A percentile compares a stretch with the other conserved stretches of the same genome.
Evolutionary conservation across 2,888 invertebrate genomes (phyloP).

Genomic region (Chrysodeixis includens): DNA sequence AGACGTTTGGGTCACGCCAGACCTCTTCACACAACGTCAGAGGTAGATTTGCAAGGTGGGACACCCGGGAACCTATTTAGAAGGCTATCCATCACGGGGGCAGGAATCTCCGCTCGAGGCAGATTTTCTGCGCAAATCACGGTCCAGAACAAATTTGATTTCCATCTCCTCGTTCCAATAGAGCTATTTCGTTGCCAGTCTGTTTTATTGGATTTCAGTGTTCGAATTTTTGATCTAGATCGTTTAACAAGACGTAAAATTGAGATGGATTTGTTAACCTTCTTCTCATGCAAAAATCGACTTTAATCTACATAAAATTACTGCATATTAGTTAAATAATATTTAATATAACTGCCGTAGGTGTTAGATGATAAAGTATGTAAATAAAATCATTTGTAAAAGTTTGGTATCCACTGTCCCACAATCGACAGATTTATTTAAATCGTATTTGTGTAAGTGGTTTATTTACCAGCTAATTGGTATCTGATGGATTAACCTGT

Average conservation of each 20-base stretch:
- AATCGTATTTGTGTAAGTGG: constrained; percentile 81
- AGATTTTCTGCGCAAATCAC: constrained; percentile 35
- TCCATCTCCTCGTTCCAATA: not conserved
- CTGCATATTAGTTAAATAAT: no score
- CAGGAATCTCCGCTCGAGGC: constrained; percentile 29
- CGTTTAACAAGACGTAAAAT: no score
- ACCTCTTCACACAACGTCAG: constrained; percentile 19
- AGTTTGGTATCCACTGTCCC: constrained; percentile 67
- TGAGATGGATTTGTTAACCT: no score
- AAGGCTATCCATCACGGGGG: constrained; percentile 40
- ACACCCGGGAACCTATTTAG: constrained; percentile 22
- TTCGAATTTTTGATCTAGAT: not conserved
- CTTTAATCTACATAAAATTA: no score
- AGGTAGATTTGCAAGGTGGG: constrained; percentile 31
- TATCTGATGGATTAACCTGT: constrained; percentile 78
- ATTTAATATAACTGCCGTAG: no score
- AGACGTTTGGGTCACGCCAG: constrained; percentile 19
- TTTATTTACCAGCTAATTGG: constrained; percentile 82
- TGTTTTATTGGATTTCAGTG: not conserved
- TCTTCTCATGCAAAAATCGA: no score
- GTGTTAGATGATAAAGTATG: no score
- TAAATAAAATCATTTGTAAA: constrained; percentile 29
- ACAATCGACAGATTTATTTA: constrained; percentile 66
- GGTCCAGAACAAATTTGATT: constrained; percentile 26
- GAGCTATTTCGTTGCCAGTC: not conserved